These are phyloP conservation scores for Sinopyrophorus schimmeli DNA, from an alignment of 2,888 invertebrate genomes.

Conservation along the genomic window DNA sequence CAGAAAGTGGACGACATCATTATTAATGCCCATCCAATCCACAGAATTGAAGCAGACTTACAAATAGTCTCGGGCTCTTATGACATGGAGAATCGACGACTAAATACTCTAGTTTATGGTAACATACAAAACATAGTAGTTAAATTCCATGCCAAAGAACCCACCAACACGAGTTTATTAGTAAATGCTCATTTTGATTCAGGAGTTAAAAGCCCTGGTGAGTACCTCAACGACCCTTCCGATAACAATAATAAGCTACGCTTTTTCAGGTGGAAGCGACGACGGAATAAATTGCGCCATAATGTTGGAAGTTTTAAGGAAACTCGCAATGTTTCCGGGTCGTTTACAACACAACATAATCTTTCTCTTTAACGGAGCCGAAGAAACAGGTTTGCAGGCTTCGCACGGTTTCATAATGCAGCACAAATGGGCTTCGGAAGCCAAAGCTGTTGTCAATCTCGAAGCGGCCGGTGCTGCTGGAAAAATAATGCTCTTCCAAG, in stretches of 20 bases:
- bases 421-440: slow-evolving; percentile 72
- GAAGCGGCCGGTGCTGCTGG: slow-evolving; percentile 94
- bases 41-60: slow-evolving; percentile 66
- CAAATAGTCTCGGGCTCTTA: slow-evolving; percentile 74
- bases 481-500: slow-evolving; percentile 87
- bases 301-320: slow-evolving; percentile 69
- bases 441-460: slow-evolving; percentile 82
- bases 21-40: slow-evolving; percentile 59
- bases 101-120: slow-evolving; percentile 76
- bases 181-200: slow-evolving; percentile 93
- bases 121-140: slow-evolving; percentile 84
- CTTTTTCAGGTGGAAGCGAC: slow-evolving; percentile 78
- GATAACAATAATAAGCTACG: no score
- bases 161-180: slow-evolving; percentile 65
- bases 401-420: slow-evolving; percentile 69
- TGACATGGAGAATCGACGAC: slow-evolving; percentile 75
- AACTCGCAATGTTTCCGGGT: slow-evolving; percentile 55
- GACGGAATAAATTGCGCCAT: slow-evolving; percentile 78
- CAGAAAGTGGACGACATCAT: no score
- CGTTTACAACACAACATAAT: slow-evolving; percentile 63
- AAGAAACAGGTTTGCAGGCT: slow-evolving; percentile 67
- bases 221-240: no score
- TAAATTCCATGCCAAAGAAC: slow-evolving; percentile 62
- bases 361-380: slow-evolving; percentile 75
- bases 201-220: slow-evolving; percentile 84